Base-by-base conservation (phyloP, 2,113 vertebrate genomes). In the Centrocercus urophasianus region DNA sequence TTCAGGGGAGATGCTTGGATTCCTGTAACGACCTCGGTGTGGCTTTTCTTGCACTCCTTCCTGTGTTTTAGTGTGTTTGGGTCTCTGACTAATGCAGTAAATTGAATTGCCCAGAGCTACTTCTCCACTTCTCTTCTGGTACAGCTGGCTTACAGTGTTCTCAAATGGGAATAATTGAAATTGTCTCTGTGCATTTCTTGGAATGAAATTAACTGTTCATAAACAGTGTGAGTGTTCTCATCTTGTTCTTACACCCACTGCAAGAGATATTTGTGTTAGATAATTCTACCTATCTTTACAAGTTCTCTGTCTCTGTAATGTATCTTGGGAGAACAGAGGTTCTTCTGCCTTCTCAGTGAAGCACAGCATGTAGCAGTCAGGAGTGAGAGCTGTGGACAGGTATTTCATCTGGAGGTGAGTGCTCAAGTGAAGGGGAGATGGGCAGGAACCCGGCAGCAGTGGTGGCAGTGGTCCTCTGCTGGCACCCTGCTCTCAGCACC, bases 241-340 rank as follows among this genome's bases (percentile, higher is more conserved):
- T 27, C 45, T 32, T 36, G 47, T 54, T 36, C 10, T 32, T 67
- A 32, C 48, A 22, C 36, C 13, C 32, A 79, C 67, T 83, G 34
- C 52, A 70, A 20, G 67, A 28, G 45, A 8, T 16, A 20, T 12
- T 4, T 38, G 52, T 12, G 8, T 18, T 50, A 47, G 72, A 40
- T 16, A 10, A 70, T 79, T 73, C 45, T 60, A 6, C 63, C 59
- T 5, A 4, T 69, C 89, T 65, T 36, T 57, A 27, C 34, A 8
- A 66, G 63, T 60, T 66, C 74, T 82, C 15, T 10, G 22, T 3
- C 0, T 0, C 8, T 36, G 24, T 0, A 0, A 7, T 47, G 34
- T 36, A 13, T 52, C 34, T 15, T 52, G 69, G 69, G 34, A 52
- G 48, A 71, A 50, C 45, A 27, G n/a, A 27, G 34, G 67, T 34